phyloP scores from a whole-genome alignment of 2,113 vertebrate species.

The Oncorhynchus kisutch region DNA sequence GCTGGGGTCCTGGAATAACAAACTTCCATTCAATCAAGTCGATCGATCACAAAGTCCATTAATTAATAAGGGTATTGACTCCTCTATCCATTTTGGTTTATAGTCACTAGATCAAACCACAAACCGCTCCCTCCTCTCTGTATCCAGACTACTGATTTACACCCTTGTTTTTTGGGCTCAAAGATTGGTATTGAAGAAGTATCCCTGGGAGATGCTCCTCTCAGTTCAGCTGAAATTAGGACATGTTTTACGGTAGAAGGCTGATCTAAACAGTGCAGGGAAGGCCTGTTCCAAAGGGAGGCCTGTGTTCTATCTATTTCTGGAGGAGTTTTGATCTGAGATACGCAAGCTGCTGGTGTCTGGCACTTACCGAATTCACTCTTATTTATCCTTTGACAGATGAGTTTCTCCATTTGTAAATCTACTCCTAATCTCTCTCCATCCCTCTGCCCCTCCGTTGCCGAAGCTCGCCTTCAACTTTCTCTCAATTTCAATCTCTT shows the following conservation, averaged over 20 bases:
- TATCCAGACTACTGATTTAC: neutral
- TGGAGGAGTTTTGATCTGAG: conserved; percentile 35
- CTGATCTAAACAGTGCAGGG: neutral
- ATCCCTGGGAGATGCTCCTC: neutral
- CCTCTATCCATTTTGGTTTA: neutral
- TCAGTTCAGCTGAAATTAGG: neutral
- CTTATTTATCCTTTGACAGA: conserved; percentile 38
- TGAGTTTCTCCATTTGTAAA: conserved; percentile 41
- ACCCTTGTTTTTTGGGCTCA: neutral
- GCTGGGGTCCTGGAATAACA: conserved; percentile 21
- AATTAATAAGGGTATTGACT: neutral
- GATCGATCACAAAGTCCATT: conserved; percentile 36
- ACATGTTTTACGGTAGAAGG: neutral
- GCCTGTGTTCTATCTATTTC: conserved; percentile 3
- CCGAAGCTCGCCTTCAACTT: neutral
- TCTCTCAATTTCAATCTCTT: neutral
- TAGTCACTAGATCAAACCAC: neutral
- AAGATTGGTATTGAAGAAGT: neutral
- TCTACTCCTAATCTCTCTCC: conserved; percentile 47
- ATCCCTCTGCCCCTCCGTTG: conserved; percentile 8
- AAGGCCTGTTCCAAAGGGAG: neutral
- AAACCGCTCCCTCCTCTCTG: neutral
- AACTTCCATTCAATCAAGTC: conserved; percentile 31
- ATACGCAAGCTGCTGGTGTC: conserved; percentile 5
- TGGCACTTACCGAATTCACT: conserved; percentile 14